Conservation (phyloP, 1,140 invertebrate genomes). For the Whitmania pigra region DNA sequence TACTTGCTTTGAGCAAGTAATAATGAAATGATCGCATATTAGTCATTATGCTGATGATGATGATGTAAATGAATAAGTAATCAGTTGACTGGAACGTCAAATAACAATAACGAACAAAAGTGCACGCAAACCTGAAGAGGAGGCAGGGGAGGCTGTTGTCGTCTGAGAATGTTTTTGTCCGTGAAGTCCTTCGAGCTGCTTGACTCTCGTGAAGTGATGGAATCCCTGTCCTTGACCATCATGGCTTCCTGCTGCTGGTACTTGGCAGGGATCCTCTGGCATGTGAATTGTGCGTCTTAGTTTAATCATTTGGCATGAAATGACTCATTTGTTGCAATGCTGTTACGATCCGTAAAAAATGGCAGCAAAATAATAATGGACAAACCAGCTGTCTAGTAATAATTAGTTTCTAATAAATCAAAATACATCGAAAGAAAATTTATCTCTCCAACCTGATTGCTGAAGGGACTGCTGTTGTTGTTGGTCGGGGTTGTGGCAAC, state of each 20-base stretch:
- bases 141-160: conserved; percentile 7
- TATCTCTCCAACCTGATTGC: neutral
- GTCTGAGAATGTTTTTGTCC: conserved; percentile 11
- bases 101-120: neutral
- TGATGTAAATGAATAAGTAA: neutral
- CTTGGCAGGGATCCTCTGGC: neutral
- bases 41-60: too few relatives aligned
- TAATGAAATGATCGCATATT: too few relatives aligned
- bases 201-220: too few relatives aligned
- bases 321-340: too few relatives aligned
- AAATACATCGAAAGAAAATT: too few relatives aligned
- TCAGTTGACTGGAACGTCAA: neutral
- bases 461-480: neutral
- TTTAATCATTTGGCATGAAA: too few relatives aligned
- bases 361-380: too few relatives aligned
- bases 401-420: too few relatives aligned
- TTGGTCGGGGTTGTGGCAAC: conserved; percentile 14
- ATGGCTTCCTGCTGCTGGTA: conserved; percentile 1
- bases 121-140: neutral
- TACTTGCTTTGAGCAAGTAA: too few relatives aligned
- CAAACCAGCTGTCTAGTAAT: too few relatives aligned
- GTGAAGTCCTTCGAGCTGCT: neutral
- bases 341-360: too few relatives aligned
- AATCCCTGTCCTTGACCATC: neutral
- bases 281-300: neutral